Conservation (phyloP, 2,797 vertebrate genomes). For the Potorous gilbertii region DNA sequence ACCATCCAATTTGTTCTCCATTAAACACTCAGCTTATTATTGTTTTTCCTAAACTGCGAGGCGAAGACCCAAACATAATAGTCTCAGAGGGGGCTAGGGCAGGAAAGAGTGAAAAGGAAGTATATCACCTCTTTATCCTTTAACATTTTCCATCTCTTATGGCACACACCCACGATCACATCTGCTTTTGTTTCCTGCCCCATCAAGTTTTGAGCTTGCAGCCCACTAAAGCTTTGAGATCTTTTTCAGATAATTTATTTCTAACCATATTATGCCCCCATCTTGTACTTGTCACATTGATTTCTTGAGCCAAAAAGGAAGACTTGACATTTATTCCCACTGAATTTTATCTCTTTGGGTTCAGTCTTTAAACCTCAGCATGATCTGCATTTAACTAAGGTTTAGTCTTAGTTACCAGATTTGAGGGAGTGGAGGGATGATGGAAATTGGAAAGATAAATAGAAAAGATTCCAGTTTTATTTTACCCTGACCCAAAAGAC, state of each 20-base stretch:
- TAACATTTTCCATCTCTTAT: not conserved
- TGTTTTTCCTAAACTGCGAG: not conserved
- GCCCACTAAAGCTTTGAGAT: not conserved
- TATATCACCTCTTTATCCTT: not conserved
- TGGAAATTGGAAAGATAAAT: not conserved
- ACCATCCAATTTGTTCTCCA: not conserved
- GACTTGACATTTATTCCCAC: not conserved
- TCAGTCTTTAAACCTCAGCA: not conserved
- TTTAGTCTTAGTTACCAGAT: not conserved
- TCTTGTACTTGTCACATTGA: not conserved
- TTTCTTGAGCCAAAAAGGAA: not conserved
- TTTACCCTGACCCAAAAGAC: not conserved
- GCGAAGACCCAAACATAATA: not conserved
- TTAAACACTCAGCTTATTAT: not conserved
- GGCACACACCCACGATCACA: not conserved
- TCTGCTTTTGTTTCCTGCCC: not conserved
- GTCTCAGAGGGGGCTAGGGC: not conserved
- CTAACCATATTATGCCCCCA: not conserved
- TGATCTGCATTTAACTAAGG: not conserved
- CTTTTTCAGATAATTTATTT: not conserved
- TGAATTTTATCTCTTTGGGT: not conserved
- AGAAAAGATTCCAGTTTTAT: not conserved
- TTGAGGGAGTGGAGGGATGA: not conserved
- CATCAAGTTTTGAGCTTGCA: not conserved
- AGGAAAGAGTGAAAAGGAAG: not conserved